These are phyloP conservation scores for Tyto alba DNA, from an alignment of 2,113 vertebrate species.

Conservation along the genomic window DNA sequence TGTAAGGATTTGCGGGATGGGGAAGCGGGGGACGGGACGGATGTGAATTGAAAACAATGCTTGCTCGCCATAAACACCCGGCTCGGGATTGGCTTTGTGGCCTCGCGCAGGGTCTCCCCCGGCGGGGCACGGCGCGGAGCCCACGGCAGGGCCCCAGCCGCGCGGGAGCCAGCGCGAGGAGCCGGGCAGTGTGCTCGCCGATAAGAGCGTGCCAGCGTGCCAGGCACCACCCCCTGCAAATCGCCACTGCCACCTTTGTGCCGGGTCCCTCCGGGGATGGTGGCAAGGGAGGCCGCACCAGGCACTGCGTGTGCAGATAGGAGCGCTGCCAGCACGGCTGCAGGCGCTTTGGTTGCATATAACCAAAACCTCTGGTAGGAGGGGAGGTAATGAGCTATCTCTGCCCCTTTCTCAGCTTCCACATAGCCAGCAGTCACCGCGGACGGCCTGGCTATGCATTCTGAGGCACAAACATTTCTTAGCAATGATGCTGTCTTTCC, in stretches of 20 bases:
- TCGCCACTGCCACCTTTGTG: conserved; percentile 38
- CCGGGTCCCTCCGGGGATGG: not conserved
- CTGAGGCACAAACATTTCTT: not conserved
- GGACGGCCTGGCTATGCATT: accelerated
- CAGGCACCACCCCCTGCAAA: not conserved
- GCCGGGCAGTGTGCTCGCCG: not conserved
- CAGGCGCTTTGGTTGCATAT: not conserved
- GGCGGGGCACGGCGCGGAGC: not conserved
- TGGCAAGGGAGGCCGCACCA: not conserved
- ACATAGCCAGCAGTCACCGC: not conserved
- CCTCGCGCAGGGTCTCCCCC: accelerated
- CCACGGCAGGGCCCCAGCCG: not conserved
- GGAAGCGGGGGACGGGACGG: not conserved
- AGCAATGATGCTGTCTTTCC: not conserved
- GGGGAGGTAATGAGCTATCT: not conserved
- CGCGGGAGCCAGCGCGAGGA: not conserved
- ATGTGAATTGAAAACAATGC: not conserved
- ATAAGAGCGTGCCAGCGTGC: conserved; percentile 33
- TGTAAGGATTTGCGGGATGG: not conserved
- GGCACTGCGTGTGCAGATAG: conserved; percentile 21
- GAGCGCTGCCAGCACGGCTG: conserved; percentile 42
- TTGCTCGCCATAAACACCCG: not conserved
- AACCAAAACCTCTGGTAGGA: conserved; percentile 9
- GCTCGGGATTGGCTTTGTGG: not conserved
- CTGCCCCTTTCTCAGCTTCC: not conserved